Evolutionary conservation across 2,888 invertebrate species (phyloP).

Genomic region (Ectemnius lituratus): DNA sequence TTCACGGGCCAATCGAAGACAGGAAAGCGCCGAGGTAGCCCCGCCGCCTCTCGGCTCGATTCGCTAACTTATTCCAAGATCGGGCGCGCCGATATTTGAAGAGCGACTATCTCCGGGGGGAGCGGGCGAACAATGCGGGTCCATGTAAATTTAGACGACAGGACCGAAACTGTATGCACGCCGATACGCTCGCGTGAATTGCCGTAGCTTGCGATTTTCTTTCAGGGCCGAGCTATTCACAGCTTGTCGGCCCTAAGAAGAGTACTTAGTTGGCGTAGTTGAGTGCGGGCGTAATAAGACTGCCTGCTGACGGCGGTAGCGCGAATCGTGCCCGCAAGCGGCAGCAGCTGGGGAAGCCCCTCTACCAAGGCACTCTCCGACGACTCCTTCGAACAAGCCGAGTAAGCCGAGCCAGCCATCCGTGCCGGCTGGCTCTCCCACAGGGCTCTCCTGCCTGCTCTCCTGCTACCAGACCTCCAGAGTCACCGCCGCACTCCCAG

Average conservation of each 20-base stretch:
- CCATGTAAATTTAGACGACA: slow-evolving; percentile 15
- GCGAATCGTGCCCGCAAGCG: slow-evolving; percentile 63
- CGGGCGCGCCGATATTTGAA: slow-evolving; percentile 29
- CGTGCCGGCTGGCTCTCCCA: slow-evolving; percentile 47
- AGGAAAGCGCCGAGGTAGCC: slow-evolving; percentile 9
- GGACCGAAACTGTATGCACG: background rate
- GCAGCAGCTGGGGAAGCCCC: slow-evolving; percentile 57
- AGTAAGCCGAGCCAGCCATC: slow-evolving; percentile 44
- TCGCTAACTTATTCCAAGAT: slow-evolving; percentile 31
- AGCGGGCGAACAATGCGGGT: slow-evolving; percentile 19
- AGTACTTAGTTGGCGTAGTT: slow-evolving; percentile 70
- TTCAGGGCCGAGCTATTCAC: slow-evolving; percentile 23
- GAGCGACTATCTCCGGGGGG: slow-evolving; percentile 14
- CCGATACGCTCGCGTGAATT: background rate
- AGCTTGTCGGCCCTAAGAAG: slow-evolving; percentile 50
- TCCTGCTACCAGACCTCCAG: slow-evolving; percentile 40
- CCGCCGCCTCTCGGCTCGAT: slow-evolving; percentile 27
- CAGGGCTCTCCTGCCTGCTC: slow-evolving; percentile 33
- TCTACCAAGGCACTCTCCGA: slow-evolving; percentile 56
- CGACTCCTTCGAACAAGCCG: slow-evolving; percentile 51
- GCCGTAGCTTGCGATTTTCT: background rate
- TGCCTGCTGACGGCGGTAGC: slow-evolving; percentile 69
- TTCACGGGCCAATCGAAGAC: slow-evolving; percentile 32
- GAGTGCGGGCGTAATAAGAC: slow-evolving; percentile 73
- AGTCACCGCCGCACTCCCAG: slow-evolving; percentile 45